Percentiles rank a stretch among this genome's conserved stretches.
Evolutionary conservation across 1,140 invertebrate species (phyloP).

Genomic region (Cataglyphis hispanica): DNA sequence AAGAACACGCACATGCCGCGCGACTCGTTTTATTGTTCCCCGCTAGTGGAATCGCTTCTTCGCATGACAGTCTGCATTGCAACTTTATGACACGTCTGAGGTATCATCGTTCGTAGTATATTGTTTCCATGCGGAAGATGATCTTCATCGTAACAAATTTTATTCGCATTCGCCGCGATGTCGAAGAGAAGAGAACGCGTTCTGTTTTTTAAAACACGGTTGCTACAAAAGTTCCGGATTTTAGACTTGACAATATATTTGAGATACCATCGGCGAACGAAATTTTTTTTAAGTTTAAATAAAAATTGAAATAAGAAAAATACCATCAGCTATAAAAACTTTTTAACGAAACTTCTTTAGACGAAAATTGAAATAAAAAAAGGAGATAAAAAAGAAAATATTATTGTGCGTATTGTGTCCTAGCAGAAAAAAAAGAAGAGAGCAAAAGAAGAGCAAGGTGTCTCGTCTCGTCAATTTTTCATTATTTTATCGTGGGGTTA

Average conservation of each 20-base stretch:
- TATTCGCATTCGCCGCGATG: background rate
- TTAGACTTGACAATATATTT: background rate
- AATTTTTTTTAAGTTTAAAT: too few species aligned
- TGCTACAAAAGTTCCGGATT: background rate
- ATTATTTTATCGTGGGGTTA: background rate
- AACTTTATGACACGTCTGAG: background rate
- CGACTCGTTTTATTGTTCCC: constrained; percentile 15
- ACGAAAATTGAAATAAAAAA: background rate
- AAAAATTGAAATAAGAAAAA: too few species aligned
- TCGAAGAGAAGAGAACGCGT: background rate
- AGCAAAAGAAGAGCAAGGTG: background rate
- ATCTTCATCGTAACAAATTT: too few species aligned
- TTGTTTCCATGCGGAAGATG: background rate
- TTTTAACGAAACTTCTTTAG: background rate
- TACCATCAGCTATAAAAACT: background rate
- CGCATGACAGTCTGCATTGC: constrained; percentile 22
- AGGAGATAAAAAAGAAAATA: background rate
- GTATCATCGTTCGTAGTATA: background rate
- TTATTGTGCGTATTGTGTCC: background rate
- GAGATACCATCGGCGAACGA: background rate
- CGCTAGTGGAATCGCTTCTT: constrained; percentile 1
- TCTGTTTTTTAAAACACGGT: background rate
- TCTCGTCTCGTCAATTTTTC: background rate
- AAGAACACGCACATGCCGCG: constrained; percentile 10
- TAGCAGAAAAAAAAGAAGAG: background rate